phyloP scores from a whole-genome alignment of 2,888 invertebrate species.

The Drosophila leonis region DNA sequence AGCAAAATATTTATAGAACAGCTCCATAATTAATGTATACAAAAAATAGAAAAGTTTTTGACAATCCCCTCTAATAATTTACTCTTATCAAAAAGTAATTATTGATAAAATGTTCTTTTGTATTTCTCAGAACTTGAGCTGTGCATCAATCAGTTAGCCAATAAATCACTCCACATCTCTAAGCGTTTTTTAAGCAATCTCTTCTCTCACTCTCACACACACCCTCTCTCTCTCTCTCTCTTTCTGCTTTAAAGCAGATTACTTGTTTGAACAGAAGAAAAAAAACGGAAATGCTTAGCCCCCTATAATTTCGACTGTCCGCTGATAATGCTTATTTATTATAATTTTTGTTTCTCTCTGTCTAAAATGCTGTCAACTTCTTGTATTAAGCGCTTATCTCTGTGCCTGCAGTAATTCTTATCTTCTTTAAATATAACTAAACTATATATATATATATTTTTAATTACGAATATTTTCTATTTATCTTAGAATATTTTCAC shows the following conservation, averaged over 20 bases:
- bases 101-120: not conserved
- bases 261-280: not conserved
- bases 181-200: not conserved
- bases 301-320: not conserved
- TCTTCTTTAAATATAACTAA: slow-evolving; percentile 23
- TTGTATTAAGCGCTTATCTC: slow-evolving; percentile 30
- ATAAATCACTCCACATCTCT: not conserved
- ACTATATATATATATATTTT: not conserved
- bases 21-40: not conserved
- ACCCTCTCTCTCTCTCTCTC: not conserved
- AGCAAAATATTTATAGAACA: not conserved
- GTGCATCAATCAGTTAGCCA: not conserved
- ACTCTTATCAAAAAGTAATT: slow-evolving; percentile 12
- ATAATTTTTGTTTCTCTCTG: slow-evolving; percentile 1
- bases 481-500: slow-evolving; percentile 16
- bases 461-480: not conserved
- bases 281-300: slow-evolving; percentile 23
- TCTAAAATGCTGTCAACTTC: slow-evolving; percentile 11
- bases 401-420: slow-evolving; percentile 25
- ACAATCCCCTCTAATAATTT: not conserved
- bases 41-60: not conserved
- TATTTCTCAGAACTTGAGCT: no score
- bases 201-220: not conserved
- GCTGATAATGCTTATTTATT: not conserved
- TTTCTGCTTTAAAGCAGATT: not conserved